phyloP scores from a whole-genome alignment of 2,888 invertebrate genomes.

The Agrochola macilenta region DNA sequence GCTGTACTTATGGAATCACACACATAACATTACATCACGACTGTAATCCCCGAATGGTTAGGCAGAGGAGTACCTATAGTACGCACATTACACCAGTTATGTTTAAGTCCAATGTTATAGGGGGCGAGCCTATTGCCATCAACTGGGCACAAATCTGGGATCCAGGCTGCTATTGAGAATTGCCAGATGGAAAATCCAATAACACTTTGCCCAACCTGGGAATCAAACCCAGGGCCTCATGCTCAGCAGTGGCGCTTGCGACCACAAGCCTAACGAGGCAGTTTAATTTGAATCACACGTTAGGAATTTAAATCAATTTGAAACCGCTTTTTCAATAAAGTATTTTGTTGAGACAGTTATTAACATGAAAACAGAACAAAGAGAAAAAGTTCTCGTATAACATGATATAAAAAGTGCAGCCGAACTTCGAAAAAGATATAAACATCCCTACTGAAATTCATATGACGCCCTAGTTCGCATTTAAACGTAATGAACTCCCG shows the following conservation, averaged over 20 bases:
- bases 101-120: no score
- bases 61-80: no score
- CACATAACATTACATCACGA: background rate
- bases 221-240: background rate
- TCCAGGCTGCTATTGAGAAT: no score
- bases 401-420: background rate
- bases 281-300: no score
- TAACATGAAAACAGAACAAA: background rate
- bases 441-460: background rate
- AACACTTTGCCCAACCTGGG: background rate
- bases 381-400: no score
- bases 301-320: background rate
- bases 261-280: background rate
- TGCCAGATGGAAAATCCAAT: background rate
- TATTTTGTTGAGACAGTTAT: background rate
- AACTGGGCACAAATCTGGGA: no score
- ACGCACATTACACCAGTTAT: no score
- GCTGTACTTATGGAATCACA: background rate
- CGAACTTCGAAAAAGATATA: background rate
- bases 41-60: no score
- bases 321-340: background rate
- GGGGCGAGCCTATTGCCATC: no score
- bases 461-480: constrained; percentile 9
- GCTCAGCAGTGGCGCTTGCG: background rate
- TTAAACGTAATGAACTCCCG: constrained; percentile 1